Evolutionary conservation across 2,888 invertebrate species (phyloP).

Genomic region (Rhagophthalmus giganteus): DNA sequence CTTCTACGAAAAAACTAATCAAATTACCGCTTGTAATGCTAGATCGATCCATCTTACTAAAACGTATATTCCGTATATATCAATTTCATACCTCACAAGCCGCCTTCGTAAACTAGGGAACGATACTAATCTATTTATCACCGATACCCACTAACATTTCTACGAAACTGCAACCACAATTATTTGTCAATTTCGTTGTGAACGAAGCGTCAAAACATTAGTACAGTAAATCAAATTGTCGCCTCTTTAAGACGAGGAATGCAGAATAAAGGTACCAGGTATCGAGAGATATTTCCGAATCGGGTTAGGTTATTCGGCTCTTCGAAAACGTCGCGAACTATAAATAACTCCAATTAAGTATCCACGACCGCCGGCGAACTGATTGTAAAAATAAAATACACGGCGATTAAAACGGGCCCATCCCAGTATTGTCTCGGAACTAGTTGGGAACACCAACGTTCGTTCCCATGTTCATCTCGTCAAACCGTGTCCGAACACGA

Average conservation of each 20-base stretch:
- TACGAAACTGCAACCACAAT: constrained; percentile 23
- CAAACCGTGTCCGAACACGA: constrained; percentile 19
- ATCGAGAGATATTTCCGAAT: constrained; percentile 24
- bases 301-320: constrained; percentile 22
- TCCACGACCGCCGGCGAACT: too few relatives aligned
- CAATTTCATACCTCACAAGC: constrained; percentile 16
- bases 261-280: constrained; percentile 5
- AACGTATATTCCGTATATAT: constrained; percentile 15
- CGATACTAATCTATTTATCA: constrained; percentile 17
- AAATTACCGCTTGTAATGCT: constrained; percentile 26
- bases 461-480: constrained; percentile 21
- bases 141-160: constrained; percentile 4
- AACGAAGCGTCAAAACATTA: constrained; percentile 28
- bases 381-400: constrained; percentile 1
- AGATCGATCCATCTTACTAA: constrained; percentile 22
- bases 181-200: constrained; percentile 21
- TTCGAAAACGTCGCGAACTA: too few relatives aligned
- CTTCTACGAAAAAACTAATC: constrained; percentile 26
- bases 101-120: constrained; percentile 8
- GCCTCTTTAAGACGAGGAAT: constrained; percentile 16
- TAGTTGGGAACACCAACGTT: constrained; percentile 25
- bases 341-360: too few relatives aligned
- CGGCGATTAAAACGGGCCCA: constrained; percentile 21
- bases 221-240: constrained; percentile 22
- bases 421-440: constrained; percentile 28